Evolutionary conservation across 2,888 invertebrate genomes (phyloP).

Genomic region (Ormyrus nitidulus): DNA sequence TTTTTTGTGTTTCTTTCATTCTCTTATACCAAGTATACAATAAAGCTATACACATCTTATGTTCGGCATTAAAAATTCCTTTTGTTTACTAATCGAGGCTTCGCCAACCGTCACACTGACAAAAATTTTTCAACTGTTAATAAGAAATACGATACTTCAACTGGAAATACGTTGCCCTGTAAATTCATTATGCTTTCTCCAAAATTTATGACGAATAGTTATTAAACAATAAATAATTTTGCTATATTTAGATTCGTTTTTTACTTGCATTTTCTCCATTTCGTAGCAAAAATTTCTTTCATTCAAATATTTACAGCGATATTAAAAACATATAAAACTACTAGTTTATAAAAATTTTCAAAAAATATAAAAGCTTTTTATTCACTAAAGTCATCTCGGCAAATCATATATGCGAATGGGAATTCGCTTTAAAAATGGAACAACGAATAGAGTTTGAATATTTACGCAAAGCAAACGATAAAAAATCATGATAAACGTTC

Average conservation of each 20-base stretch:
- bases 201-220: not conserved
- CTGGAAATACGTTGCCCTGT: too few relatives aligned
- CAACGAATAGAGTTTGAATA: too few relatives aligned
- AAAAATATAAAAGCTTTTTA: constrained; percentile 29
- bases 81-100: constrained; percentile 58
- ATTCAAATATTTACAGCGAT: constrained; percentile 43
- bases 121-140: constrained; percentile 53
- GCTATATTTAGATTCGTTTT: constrained; percentile 21
- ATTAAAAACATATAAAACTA: constrained; percentile 33
- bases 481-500: too few relatives aligned
- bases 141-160: not conserved
- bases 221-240: too few relatives aligned
- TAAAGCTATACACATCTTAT: constrained; percentile 65
- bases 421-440: not conserved
- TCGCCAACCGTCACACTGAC: constrained; percentile 42
- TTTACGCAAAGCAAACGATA: too few relatives aligned
- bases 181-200: too few relatives aligned
- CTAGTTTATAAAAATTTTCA: constrained; percentile 29
- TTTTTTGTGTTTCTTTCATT: constrained; percentile 22
- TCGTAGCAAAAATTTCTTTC: constrained; percentile 4
- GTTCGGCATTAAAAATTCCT: constrained; percentile 65
- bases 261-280: constrained; percentile 1
- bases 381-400: too few relatives aligned
- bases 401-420: not conserved
- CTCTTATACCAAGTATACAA: constrained; percentile 60